Evolutionary conservation across 2,113 vertebrate genomes (phyloP), one percentile per base, ranked within the genome.

Genomic region (Corythoichthys intestinalis): DNA sequence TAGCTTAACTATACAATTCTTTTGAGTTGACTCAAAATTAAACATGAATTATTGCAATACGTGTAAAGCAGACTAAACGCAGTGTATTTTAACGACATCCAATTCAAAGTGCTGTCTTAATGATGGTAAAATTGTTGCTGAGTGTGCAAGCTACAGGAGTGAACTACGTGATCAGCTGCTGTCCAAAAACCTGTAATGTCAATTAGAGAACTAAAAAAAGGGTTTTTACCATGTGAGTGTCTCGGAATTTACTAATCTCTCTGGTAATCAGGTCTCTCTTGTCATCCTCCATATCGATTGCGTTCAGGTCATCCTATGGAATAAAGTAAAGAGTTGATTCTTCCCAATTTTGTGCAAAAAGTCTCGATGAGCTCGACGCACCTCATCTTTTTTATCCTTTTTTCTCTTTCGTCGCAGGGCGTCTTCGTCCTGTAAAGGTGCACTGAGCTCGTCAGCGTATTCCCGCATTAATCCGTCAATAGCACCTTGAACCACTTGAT

Each of bases 201-300:
- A 89, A 85, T 66, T 70, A 67, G 53, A 69, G 73, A 61, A 85
- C 81, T 67, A 84, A 87, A 85, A 37, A 44, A 69, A 79, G 74
- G 37, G 88, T 94, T 90, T 93, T 94, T 95, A 99, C 98, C 98
- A 98, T 99, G 92, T 99, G 98, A 78, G 98, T 99, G 89, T 99
- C 98, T 84, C 98, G 96, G 91, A 99, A 99, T 95, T 99, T 99
- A 95, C 96, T 99, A 93, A 99, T 99, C 93, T 99, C 97, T 92
- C 96, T 94, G 79, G 98, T 99, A 94, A 99, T 99, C 92, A 99
- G 93, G 93, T 99, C 98, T 93, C 97, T 94, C 94, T 99, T 99
- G 90, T 99, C 98, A 87, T 99, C 98, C 90, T 99, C 98, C 93
- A 99, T 97, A 90, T 99, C 98, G 87, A 99, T 99, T 80, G 96